Conservation (phyloP, 2,113 vertebrate genomes). For the Pithys albifrons region DNA sequence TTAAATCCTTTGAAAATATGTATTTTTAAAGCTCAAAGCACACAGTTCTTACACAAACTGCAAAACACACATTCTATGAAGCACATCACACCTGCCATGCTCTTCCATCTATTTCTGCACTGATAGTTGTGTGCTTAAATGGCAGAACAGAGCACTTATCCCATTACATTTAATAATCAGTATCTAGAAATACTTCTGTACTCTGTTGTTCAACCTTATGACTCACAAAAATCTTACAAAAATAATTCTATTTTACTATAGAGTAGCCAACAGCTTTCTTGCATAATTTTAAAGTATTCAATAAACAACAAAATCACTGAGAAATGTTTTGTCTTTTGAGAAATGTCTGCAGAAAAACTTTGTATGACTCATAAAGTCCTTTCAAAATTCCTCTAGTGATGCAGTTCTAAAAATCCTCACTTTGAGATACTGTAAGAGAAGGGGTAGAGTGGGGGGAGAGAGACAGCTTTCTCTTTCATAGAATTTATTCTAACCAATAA, state of each 20-base stretch:
- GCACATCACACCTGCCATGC: no score
- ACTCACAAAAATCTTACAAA: background rate
- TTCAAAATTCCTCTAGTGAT: background rate
- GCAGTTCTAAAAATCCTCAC: background rate
- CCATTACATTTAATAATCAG: background rate
- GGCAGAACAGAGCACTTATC: background rate
- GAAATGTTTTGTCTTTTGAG: background rate
- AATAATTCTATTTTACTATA: background rate
- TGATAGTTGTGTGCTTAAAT: background rate
- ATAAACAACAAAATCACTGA: background rate
- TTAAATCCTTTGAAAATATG: background rate
- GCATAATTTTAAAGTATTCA: background rate
- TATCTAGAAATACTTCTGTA: background rate
- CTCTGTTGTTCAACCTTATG: background rate
- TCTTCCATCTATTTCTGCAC: background rate
- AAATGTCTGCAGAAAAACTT: background rate
- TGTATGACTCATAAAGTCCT: background rate
- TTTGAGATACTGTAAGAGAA: background rate
- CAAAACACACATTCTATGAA: background rate
- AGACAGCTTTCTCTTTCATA: background rate
- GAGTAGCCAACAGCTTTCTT: background rate
- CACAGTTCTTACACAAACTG: background rate
- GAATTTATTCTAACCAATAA: background rate
- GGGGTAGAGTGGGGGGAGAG: fast-evolving
- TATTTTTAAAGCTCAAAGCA: background rate